Evolutionary conservation across 2,113 vertebrate genomes (phyloP).

Genomic region (Xenopus laevis): DNA sequence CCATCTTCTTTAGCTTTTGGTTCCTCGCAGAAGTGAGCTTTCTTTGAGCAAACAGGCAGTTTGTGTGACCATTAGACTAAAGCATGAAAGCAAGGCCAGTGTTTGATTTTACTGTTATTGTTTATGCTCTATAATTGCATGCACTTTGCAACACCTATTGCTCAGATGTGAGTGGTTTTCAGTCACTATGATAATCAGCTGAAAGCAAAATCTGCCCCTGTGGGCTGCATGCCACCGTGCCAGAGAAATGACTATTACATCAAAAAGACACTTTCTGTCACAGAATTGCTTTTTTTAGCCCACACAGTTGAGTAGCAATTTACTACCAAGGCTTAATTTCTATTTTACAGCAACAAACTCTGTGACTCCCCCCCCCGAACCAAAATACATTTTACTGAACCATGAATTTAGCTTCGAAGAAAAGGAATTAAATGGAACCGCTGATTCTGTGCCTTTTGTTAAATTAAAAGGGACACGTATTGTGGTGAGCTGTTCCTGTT

Average conservation of each 20-base stretch:
- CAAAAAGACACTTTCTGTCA: neutral
- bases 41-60: too few relatives aligned
- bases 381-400: slow-evolving; percentile 22
- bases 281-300: neutral
- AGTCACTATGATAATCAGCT: neutral
- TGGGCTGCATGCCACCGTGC: neutral
- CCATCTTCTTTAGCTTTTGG: too few relatives aligned
- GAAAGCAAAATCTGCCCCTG: neutral
- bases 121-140: neutral
- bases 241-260: neutral
- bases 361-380: neutral
- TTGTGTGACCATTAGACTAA: too few relatives aligned
- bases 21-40: too few relatives aligned
- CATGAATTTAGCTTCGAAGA: slow-evolving; percentile 7
- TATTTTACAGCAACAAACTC: neutral
- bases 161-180: neutral
- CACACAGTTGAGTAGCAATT: neutral
- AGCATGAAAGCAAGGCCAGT: neutral
- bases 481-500: slow-evolving; percentile 15
- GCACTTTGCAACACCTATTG: neutral
- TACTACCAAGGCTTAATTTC: neutral
- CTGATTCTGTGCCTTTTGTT: neutral
- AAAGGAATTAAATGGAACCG: slow-evolving; percentile 20
- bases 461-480: slow-evolving; percentile 27
- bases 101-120: neutral